phyloP scores from a whole-genome alignment of 2,797 vertebrate species.

The Halcyon leucocephala region DNA sequence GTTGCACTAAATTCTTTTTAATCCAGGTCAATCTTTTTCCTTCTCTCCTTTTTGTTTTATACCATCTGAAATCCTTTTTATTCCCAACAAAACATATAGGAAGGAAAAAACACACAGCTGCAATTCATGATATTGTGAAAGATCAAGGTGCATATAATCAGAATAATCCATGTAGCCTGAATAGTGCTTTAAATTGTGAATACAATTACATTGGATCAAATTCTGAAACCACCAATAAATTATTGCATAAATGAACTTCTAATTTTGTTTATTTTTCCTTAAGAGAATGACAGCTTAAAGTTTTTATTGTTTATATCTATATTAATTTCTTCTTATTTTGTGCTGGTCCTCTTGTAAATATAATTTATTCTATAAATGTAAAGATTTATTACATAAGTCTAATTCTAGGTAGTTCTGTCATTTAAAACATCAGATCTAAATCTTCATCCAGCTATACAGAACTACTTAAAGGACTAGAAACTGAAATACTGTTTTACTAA shows the following conservation, averaged over 20 bases:
- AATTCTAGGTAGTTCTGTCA: background rate
- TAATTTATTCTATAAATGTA: background rate
- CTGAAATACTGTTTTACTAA: background rate
- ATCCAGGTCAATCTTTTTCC: background rate
- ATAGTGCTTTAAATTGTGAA: background rate
- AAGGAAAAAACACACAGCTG: background rate
- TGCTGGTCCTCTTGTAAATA: background rate
- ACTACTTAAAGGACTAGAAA: background rate
- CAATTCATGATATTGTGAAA: background rate
- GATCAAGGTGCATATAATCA: background rate
- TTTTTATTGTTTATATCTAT: background rate
- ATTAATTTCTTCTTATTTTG: background rate
- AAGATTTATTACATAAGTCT: background rate
- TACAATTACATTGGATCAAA: background rate
- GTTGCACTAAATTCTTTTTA: background rate
- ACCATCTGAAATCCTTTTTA: background rate
- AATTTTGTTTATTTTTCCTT: background rate
- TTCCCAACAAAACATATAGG: background rate
- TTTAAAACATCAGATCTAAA: background rate
- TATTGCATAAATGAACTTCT: background rate
- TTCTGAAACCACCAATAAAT: background rate
- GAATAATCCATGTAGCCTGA: background rate
- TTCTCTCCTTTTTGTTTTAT: background rate
- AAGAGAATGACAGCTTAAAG: background rate
- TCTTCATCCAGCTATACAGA: background rate